Evolutionary conservation across 2,113 vertebrate species (phyloP).

Genomic region (Columbina picui): DNA sequence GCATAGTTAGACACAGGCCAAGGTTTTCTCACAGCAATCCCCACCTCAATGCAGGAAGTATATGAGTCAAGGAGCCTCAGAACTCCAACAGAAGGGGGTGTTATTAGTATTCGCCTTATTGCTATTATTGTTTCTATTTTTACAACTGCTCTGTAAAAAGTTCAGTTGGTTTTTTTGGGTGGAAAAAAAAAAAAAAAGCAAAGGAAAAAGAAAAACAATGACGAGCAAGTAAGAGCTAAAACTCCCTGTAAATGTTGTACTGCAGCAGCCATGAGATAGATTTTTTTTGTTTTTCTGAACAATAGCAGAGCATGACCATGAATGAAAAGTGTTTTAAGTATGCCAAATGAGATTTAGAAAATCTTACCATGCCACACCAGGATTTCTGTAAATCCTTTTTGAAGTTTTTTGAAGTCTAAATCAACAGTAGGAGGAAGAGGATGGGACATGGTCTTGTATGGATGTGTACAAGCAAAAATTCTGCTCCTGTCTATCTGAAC

Average conservation of each 20-base stretch:
- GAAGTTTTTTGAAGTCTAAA: background rate
- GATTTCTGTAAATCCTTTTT: background rate
- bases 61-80: background rate
- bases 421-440: background rate
- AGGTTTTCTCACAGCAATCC: background rate
- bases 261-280: background rate
- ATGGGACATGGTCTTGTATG: background rate
- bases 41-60: background rate
- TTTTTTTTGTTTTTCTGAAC: background rate
- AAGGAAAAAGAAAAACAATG: background rate
- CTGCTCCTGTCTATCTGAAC: background rate
- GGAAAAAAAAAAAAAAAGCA: background rate
- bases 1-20: background rate
- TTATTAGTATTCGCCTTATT: background rate
- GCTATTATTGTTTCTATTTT: background rate
- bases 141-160: background rate
- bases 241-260: background rate
- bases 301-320: background rate
- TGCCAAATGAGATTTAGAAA: background rate
- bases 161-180: background rate
- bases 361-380: background rate
- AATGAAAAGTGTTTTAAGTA: background rate
- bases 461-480: background rate
- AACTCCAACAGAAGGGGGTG: background rate
- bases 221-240: background rate